Evolutionary conservation across 2,888 invertebrate species (phyloP).

Genomic region (Caradrina clavipalpis): DNA sequence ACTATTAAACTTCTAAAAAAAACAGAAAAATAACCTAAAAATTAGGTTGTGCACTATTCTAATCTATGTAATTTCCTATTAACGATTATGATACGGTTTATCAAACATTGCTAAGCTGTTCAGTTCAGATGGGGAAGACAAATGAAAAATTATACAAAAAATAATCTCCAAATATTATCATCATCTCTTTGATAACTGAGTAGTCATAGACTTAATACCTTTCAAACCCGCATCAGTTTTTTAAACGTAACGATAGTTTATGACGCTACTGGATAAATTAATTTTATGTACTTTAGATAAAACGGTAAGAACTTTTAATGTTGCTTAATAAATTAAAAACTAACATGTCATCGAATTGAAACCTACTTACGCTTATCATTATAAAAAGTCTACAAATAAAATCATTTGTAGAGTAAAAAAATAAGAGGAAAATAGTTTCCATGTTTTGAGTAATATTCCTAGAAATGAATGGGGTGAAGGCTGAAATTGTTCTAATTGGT

Average conservation of each 20-base stretch:
- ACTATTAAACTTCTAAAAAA: constrained; percentile 25
- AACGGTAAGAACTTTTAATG: constrained; percentile 67
- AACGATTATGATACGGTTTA: constrained; percentile 44
- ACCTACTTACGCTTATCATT: constrained; percentile 84
- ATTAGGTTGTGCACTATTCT: constrained; percentile 47
- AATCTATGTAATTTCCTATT: constrained; percentile 34
- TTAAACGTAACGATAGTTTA: constrained; percentile 55
- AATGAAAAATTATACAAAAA: constrained; percentile 61
- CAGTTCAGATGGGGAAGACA: constrained; percentile 24
- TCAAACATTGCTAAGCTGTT: constrained; percentile 31
- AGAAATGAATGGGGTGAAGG: constrained; percentile 42
- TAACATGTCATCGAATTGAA: constrained; percentile 80
- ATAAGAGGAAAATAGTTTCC: constrained; percentile 86
- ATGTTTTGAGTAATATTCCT: constrained; percentile 60
- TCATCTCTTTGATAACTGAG: constrained; percentile 49
- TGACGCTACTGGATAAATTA: constrained; percentile 56
- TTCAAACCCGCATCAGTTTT: constrained; percentile 70
- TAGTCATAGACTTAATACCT: constrained; percentile 66
- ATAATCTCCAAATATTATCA: constrained; percentile 66
- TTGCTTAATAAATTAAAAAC: constrained; percentile 72
- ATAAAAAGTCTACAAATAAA: constrained; percentile 88
- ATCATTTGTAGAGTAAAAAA: constrained; percentile 90
- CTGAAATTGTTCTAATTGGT: constrained; percentile 85
- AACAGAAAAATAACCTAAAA: constrained; percentile 33
- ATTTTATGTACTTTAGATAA: constrained; percentile 64